These are phyloP conservation scores for Halichoeres trimaculatus DNA, from an alignment of 2,113 vertebrate species.

Conservation along the genomic window DNA sequence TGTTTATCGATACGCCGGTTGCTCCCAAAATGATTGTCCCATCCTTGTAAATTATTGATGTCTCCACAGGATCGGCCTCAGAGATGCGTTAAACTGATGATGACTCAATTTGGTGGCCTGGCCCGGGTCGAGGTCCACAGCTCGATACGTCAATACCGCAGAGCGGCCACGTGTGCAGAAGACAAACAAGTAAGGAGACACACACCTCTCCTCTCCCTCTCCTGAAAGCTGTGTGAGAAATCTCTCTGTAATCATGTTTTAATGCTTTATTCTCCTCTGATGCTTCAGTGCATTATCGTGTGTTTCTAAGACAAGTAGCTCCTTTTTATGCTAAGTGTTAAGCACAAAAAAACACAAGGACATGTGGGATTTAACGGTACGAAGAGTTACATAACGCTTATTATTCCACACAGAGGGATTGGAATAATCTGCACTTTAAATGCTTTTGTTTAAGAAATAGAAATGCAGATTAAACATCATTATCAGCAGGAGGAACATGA, in stretches of 20 bases:
- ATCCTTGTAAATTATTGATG: constrained; percentile 55
- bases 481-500: not conserved
- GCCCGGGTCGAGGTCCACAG: constrained; percentile 41
- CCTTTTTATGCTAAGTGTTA: not conserved
- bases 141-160: constrained; percentile 54
- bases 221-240: not conserved
- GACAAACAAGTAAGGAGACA: not conserved
- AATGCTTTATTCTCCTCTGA: not conserved
- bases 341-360: not conserved
- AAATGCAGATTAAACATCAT: not conserved
- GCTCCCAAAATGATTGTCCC: constrained; percentile 32
- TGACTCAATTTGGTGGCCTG: constrained; percentile 59
- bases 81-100: constrained; percentile 64
- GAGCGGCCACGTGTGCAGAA: constrained; percentile 15
- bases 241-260: not conserved
- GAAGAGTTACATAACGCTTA: not conserved
- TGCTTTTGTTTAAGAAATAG: not conserved
- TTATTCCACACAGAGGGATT: not conserved
- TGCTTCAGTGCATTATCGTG: not conserved
- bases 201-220: not conserved
- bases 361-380: constrained; percentile 13
- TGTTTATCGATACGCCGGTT: constrained; percentile 55
- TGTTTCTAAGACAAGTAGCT: not conserved
- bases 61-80: constrained; percentile 30
- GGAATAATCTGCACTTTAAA: constrained; percentile 8